These are phyloP conservation scores for Bambusicola thoracicus DNA, from an alignment of 2,113 vertebrate genomes.

Conservation along the genomic window DNA sequence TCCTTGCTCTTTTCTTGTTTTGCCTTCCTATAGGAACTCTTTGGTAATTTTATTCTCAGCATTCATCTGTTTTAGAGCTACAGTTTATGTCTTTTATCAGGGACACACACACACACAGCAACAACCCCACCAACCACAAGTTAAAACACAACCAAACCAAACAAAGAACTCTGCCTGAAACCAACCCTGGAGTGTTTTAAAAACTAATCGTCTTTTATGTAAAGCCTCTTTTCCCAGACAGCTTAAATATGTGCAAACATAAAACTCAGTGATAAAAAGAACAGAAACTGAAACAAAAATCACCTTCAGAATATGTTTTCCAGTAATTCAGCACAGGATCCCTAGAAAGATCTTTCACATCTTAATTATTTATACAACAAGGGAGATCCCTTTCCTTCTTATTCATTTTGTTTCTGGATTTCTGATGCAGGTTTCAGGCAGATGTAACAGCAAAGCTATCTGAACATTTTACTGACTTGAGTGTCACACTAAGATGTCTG, in stretches of 20 bases:
- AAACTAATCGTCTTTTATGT: constrained; percentile 79
- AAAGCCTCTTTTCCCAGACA: constrained; percentile 72
- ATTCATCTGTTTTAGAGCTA: constrained; percentile 70
- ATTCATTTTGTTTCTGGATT: neutral
- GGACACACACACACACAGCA: neutral
- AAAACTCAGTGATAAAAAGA: constrained; percentile 74
- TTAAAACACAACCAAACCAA: constrained; percentile 41
- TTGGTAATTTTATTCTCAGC: constrained; percentile 54
- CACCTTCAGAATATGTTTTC: neutral
- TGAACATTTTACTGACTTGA: neutral
- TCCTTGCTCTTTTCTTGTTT: neutral
- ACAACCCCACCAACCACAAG: neutral
- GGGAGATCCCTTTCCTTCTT: neutral
- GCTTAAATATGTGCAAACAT: constrained; percentile 75
- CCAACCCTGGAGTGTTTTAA: constrained; percentile 75
- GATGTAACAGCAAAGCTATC: neutral
- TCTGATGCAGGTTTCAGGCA: neutral
- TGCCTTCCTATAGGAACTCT: neutral
- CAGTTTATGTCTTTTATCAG: constrained; percentile 62
- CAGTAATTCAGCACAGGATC: constrained; percentile 49
- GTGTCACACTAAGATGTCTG: neutral
- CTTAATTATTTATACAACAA: constrained; percentile 53
- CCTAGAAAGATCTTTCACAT: neutral
- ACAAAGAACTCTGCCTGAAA: constrained; percentile 55
- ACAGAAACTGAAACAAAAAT: constrained; percentile 56